These are phyloP conservation scores for Uloborus diversus DNA, from an alignment of 1,140 invertebrate genomes.

Conservation along the genomic window DNA sequence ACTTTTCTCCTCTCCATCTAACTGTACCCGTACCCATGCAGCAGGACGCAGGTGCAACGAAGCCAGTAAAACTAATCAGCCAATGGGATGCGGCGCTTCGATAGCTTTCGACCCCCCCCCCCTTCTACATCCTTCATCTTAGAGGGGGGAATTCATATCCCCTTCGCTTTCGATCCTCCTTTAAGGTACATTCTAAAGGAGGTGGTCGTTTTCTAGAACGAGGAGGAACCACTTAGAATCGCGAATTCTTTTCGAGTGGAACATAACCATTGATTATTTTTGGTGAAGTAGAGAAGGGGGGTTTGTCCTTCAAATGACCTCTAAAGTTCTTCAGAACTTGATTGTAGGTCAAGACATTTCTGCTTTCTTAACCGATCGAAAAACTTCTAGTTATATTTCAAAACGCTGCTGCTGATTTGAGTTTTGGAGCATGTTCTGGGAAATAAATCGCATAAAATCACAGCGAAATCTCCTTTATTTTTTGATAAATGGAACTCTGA, in stretches of 20 bases:
- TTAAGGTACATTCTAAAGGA: too few species aligned
- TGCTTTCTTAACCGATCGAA: too few species aligned
- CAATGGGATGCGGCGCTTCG: slow-evolving; percentile 23
- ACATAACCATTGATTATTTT: slow-evolving; percentile 42
- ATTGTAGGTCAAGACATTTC: too few species aligned
- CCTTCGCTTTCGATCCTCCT: not conserved
- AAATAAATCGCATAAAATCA: too few species aligned
- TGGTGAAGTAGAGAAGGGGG: not conserved
- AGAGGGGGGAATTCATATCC: not conserved
- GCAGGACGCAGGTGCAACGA: slow-evolving; percentile 39
- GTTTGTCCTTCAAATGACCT: slow-evolving; percentile 37
- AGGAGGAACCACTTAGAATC: not conserved
- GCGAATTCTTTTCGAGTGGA: slow-evolving; percentile 25
- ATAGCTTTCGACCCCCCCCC: not conserved
- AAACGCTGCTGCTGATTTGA: too few species aligned
- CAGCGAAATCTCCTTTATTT: too few species aligned
- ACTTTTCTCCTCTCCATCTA: slow-evolving; percentile 8
- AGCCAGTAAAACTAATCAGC: slow-evolving; percentile 46
- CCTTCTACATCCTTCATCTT: slow-evolving; percentile 21
- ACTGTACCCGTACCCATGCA: slow-evolving; percentile 45
- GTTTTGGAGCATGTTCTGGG: too few species aligned
- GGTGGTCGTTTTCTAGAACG: not conserved
- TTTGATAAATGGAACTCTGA: too few species aligned
- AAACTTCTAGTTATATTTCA: too few species aligned
- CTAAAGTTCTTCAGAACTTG: too few species aligned